These are phyloP conservation scores for Gari tellinella DNA, from an alignment of 2,888 invertebrate species.

Conservation along the genomic window DNA sequence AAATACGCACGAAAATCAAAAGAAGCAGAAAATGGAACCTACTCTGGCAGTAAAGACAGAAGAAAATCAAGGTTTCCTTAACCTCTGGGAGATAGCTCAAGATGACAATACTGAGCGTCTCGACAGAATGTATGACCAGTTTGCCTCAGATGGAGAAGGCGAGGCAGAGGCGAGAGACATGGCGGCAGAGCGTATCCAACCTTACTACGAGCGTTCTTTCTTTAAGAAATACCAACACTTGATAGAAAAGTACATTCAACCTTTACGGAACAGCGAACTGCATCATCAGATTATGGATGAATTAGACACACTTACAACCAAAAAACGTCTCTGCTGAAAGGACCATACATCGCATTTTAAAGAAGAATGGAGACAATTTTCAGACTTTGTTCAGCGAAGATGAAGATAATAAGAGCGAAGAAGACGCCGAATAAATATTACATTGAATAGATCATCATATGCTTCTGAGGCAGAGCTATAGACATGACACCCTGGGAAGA, in stretches of 20 bases:
- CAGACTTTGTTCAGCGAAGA: conserved; percentile 23
- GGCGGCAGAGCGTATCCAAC: conserved; percentile 19
- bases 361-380: conserved; percentile 19
- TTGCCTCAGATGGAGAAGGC: conserved; percentile 17
- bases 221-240: conserved; percentile 17
- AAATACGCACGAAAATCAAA: conserved; percentile 14
- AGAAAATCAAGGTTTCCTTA: conserved; percentile 31
- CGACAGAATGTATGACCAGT: conserved; percentile 34
- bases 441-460: neutral
- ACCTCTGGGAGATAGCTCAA: conserved; percentile 21
- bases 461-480: conserved; percentile 2
- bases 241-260: conserved; percentile 18
- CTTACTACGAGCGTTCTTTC: conserved; percentile 22
- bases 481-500: conserved; percentile 44
- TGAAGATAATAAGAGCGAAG: conserved; percentile 3
- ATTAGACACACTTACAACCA: conserved; percentile 1
- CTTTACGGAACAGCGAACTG: conserved; percentile 7
- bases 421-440: neutral
- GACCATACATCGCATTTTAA: conserved; percentile 13
- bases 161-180: conserved; percentile 22
- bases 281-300: conserved; percentile 14
- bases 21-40: conserved; percentile 22
- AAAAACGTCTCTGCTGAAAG: conserved; percentile 16
- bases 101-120: conserved; percentile 5
- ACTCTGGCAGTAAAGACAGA: conserved; percentile 19